Base-by-base conservation (phyloP, 1,140 invertebrate species). In the Drosophila tani region DNA sequence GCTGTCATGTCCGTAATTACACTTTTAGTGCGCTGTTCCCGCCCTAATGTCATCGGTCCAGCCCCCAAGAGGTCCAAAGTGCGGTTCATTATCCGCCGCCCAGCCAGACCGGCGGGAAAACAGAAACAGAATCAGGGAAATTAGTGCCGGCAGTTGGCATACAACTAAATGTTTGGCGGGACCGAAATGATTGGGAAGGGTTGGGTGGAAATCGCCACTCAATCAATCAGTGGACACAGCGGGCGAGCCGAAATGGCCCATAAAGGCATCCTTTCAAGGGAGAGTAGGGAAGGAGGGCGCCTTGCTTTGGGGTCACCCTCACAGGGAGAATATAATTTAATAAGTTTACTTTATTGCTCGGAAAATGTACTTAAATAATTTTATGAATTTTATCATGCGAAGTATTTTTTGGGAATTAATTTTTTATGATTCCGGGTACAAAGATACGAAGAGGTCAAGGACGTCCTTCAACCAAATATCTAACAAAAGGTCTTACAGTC, bases 151-250 rank as follows among this genome's bases (percentile, higher is more conserved):
- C 75, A 70, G 74, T 86, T 75, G 75, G 65, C 60, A 50, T 56
- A 76, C 46, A 59, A 75, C 65, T 63, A 85, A 74, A 74, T 73
- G 82, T 63, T 45, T 49, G 62, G 45, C 29, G 67, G 65, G 24
- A 41, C 35, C 43, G 35, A 47, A 35, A 50, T 73, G 56, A 46
- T 41, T 38, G 66, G 27, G 21, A 45, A 24, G 43, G 40, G 55
- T 24, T 27, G 49, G n/a, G 43, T 32, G 66, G 70, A 50, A 47
- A 70, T 63, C 78, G 79, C 47, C 67, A 83, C 83, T 86, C 70
- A 87, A 83, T 86, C 83, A 86, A 82, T 79, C 83, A 67, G 79
- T 21, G 35, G 60, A 68, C 53, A 45, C 58, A 73, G 29, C 35
- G 45, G 51, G 74, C 24, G 21, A 74, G 32, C 62, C 59, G 55